phyloP scores from a whole-genome alignment of 2,797 vertebrate genomes.

The Todus mexicanus region DNA sequence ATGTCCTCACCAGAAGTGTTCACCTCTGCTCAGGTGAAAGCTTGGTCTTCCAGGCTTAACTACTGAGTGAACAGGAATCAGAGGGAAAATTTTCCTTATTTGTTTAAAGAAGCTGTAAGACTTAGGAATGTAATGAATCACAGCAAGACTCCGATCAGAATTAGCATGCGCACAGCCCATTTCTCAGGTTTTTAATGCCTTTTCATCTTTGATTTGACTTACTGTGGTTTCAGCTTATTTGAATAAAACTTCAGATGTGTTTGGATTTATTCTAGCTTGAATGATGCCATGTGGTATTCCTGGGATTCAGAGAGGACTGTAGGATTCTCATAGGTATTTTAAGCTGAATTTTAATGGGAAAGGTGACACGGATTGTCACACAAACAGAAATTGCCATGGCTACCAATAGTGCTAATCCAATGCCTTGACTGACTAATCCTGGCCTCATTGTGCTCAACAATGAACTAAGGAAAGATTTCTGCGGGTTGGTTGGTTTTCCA shows the following conservation, averaged over 20 bases:
- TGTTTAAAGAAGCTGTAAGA: not conserved
- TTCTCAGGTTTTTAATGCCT: not conserved
- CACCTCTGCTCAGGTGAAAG: not conserved
- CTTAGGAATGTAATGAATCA: not conserved
- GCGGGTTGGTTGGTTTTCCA: slow-evolving; percentile 56
- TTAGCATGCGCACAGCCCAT: not conserved
- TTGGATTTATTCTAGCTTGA: slow-evolving; percentile 58
- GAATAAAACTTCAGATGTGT: slow-evolving; percentile 50
- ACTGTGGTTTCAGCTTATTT: slow-evolving; percentile 7
- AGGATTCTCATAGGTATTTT: slow-evolving; percentile 67
- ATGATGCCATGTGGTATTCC: slow-evolving; percentile 40
- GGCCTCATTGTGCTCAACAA: slow-evolving; percentile 62
- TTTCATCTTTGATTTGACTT: slow-evolving; percentile 11
- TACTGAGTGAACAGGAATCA: not conserved
- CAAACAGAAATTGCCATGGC: slow-evolving; percentile 65
- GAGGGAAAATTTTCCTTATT: not conserved
- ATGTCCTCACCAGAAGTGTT: not conserved
- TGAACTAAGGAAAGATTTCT: slow-evolving; percentile 43
- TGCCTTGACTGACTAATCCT: slow-evolving; percentile 61
- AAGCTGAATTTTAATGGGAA: slow-evolving; percentile 72
- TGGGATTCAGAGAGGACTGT: slow-evolving; percentile 63
- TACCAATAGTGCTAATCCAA: slow-evolving; percentile 62
- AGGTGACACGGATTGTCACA: slow-evolving; percentile 62
- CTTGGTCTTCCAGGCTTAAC: not conserved
- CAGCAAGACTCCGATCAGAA: not conserved